Evolutionary conservation across 2,113 vertebrate genomes (phyloP).

Genomic region (Calidris pugnax): DNA sequence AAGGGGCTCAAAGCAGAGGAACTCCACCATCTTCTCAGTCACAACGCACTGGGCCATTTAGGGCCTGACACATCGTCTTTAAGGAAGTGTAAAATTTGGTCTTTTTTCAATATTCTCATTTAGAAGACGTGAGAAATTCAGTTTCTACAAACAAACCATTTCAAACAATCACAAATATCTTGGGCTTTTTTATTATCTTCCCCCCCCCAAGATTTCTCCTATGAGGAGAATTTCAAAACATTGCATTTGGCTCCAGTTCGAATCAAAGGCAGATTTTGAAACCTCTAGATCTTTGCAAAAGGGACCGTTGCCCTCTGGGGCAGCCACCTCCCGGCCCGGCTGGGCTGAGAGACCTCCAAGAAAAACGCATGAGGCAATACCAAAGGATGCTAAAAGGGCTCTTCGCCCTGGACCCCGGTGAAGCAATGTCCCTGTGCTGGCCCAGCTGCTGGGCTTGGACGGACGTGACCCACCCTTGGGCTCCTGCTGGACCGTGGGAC

Average conservation of each 20-base stretch:
- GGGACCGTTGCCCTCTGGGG: background rate
- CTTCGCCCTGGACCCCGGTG: background rate
- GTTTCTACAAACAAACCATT: background rate
- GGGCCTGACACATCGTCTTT: background rate
- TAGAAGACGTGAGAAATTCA: background rate
- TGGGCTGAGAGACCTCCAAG: slow-evolving; percentile 45
- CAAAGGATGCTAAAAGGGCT: slow-evolving; percentile 33
- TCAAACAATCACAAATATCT: background rate
- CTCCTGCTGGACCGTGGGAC: background rate
- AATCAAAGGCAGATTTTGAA: slow-evolving; percentile 41
- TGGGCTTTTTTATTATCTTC: background rate
- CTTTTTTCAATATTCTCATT: background rate
- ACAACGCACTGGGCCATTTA: background rate
- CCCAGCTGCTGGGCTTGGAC: background rate
- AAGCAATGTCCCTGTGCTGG: background rate
- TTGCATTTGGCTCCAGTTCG: background rate
- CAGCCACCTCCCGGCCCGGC: background rate
- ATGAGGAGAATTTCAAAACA: slow-evolving; percentile 32
- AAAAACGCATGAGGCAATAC: slow-evolving; percentile 55
- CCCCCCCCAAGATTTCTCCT: background rate
- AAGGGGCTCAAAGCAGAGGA: background rate
- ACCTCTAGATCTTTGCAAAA: slow-evolving; percentile 33
- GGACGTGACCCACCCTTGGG: background rate
- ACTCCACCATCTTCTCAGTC: background rate
- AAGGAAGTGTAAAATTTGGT: background rate